Evolutionary conservation across 1,140 invertebrate species (phyloP).

Genomic region (Bombus superbus): DNA sequence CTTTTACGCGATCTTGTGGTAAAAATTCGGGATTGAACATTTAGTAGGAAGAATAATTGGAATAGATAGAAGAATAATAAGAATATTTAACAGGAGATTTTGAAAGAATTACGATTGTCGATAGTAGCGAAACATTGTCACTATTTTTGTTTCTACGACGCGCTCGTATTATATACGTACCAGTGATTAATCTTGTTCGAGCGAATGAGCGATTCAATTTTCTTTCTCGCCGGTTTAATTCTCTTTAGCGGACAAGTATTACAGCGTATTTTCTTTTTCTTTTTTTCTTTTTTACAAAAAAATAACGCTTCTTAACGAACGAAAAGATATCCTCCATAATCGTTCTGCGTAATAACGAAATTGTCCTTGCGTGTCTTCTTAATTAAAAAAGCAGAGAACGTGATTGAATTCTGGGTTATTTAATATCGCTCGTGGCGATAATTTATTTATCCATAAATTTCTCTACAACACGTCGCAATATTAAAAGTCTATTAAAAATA

Average conservation of each 20-base stretch:
- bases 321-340: not conserved
- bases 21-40: too few relatives aligned
- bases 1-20: too few relatives aligned
- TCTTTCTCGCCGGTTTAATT: constrained; percentile 4
- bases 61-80: too few relatives aligned
- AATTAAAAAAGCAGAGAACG: not conserved
- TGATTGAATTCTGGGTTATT: not conserved
- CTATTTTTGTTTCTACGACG: constrained; percentile 12
- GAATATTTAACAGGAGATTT: too few relatives aligned
- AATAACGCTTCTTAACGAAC: not conserved
- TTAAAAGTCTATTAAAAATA: not conserved
- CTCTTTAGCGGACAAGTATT: not conserved
- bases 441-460: not conserved
- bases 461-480: not conserved
- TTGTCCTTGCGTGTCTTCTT: not conserved
- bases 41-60: too few relatives aligned
- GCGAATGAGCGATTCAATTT: constrained; percentile 20
- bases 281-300: too few relatives aligned
- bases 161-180: constrained; percentile 4
- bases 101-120: not conserved
- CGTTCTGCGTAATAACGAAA: not conserved
- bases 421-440: not conserved
- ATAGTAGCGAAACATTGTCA: not conserved
- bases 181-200: constrained; percentile 30
- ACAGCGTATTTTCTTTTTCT: too few relatives aligned